Evolutionary conservation across 2,888 invertebrate species (phyloP), one percentile per base, ranked within the genome.

Genomic region (Disparrhopalites patrizii): DNA sequence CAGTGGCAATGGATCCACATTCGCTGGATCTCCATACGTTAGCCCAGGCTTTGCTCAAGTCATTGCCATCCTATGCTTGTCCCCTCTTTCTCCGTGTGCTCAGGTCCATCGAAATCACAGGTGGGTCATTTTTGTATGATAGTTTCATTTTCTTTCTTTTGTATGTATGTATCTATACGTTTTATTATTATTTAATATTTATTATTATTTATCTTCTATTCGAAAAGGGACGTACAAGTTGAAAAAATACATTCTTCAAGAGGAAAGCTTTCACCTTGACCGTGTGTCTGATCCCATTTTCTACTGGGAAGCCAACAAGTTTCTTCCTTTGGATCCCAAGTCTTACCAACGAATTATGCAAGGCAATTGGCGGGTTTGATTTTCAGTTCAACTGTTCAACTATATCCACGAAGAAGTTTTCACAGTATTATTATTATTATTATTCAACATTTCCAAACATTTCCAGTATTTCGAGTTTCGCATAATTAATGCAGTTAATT

Each of bases 11-110:
- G 20, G 90, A 91, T 79, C 83, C 85, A 2, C 81, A 83, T 36
- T 79, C 81, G 66, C 78, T 90, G 62, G 83, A 86, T 76, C 80
- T 89, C 70, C 74, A 78, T 27, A 80, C 81, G 58, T 81, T 91
- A 65, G 85, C 86, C 27, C 80, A 82, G 18, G 86, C 85, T 61
- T 81, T 91, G 51, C 86, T 86, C 77, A 84, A 84, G 75, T 82
- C 85, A 69, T 82, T 97, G 74, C 93, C 96, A 0, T 78, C 86
- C 0, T 97, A 93, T 79, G 94, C 97, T 0, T 82, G 91, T 20
- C 97, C 97, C 1, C 81, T 95, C 23, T 97, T 97, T 81, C 79
- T 97, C 38, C 83, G 97, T 62, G 81, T 93, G 83, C 51, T 47
- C 10, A 51, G 52, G 8, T 3, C 25, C 25, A 66, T 66, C 36